Percentiles rank a stretch among this genome's conserved stretches.
phyloP scores from a whole-genome alignment of 2,113 vertebrate genomes.

The Onychorhynchus coronatus region DNA sequence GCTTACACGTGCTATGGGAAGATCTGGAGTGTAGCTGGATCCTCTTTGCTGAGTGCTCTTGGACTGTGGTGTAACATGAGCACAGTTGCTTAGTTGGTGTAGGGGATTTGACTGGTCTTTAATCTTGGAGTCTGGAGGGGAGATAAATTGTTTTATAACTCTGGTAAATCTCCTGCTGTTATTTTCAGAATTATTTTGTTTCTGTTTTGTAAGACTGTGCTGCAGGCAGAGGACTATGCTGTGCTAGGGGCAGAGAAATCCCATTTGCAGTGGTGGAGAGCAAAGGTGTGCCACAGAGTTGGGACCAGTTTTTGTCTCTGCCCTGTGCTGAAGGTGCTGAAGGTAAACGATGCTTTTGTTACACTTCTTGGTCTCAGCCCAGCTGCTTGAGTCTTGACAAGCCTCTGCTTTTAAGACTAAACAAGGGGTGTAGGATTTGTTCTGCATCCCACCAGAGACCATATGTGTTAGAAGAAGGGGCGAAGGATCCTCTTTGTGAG shows the following conservation, averaged over 20 bases:
- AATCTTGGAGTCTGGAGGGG: background rate
- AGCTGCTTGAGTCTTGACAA: background rate
- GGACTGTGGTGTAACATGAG: background rate
- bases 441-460: background rate
- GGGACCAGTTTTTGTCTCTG: background rate
- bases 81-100: background rate
- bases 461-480: background rate
- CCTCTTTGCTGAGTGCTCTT: background rate
- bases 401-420: background rate
- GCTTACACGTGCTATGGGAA: background rate
- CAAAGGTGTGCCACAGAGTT: background rate
- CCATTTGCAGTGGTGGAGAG: background rate
- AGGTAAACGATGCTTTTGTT: background rate
- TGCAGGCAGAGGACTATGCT: background rate
- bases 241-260: background rate
- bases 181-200: background rate
- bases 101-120: background rate
- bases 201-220: background rate
- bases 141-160: background rate
- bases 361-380: background rate
- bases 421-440: background rate
- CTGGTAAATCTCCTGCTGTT: background rate
- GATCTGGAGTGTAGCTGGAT: background rate
- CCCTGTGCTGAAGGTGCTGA: accelerated
- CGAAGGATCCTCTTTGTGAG: background rate